These are phyloP conservation scores for Polypterus senegalus DNA, from an alignment of 2,113 vertebrate species.

Conservation along the genomic window DNA sequence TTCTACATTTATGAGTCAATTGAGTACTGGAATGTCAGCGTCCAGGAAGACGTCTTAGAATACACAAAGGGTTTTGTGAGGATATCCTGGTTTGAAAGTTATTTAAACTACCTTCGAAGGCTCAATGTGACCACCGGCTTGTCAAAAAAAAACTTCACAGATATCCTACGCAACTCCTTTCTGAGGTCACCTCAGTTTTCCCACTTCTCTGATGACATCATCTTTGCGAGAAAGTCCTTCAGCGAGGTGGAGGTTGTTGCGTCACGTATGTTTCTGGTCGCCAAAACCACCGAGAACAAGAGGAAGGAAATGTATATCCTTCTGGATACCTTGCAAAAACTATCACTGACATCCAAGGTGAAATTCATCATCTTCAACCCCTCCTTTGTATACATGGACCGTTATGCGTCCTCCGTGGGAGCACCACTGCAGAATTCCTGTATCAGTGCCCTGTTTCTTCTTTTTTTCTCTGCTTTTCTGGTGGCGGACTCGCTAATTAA, in stretches of 20 bases:
- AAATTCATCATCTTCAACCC: conserved; percentile 98
- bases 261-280: conserved; percentile 90
- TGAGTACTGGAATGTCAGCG: conserved; percentile 94
- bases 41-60: conserved; percentile 87
- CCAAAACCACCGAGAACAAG: conserved; percentile 95
- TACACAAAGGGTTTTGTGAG: conserved; percentile 92
- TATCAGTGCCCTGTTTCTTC: conserved; percentile 89
- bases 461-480: conserved; percentile 89
- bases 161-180: conserved; percentile 75
- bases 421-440: conserved; percentile 91
- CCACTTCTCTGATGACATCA: conserved; percentile 94
- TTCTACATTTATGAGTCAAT: conserved; percentile 98
- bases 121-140: conserved; percentile 80
- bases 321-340: conserved; percentile 84
- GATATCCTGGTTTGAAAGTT: conserved; percentile 97
- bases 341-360: conserved; percentile 90
- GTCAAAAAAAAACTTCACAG: conserved; percentile 84
- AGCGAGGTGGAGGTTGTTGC: conserved; percentile 87
- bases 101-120: conserved; percentile 84
- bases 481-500: conserved; percentile 88
- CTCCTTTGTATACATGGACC: conserved; percentile 95
- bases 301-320: conserved; percentile 93
- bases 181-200: conserved; percentile 75
- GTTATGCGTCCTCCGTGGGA: conserved; percentile 90
- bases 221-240: conserved; percentile 83